Percentiles rank a stretch among this genome's conserved stretches.
These are phyloP conservation scores for Hydropotes inermis DNA, from an alignment of 2,113 vertebrate species.

Conservation along the genomic window DNA sequence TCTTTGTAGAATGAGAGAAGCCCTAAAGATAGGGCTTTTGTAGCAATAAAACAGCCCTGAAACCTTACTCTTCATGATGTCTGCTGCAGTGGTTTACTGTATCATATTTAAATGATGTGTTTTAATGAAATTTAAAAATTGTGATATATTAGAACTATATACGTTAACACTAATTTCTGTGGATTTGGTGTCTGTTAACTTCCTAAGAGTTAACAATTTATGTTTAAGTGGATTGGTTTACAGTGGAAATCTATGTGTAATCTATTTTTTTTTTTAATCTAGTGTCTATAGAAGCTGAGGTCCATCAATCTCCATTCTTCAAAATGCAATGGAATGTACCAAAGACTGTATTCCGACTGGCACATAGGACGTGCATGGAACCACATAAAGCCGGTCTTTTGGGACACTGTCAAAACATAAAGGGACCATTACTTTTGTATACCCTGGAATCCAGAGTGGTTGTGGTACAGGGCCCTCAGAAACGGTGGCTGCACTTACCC, in stretches of 20 bases:
- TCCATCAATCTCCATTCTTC: slow-evolving; percentile 40
- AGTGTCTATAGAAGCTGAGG: slow-evolving; percentile 66
- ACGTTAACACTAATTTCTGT: background rate
- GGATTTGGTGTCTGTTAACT: slow-evolving; percentile 17
- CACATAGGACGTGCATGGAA: slow-evolving; percentile 65
- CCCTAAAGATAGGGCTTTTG: background rate
- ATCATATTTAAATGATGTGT: background rate
- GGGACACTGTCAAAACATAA: slow-evolving; percentile 60
- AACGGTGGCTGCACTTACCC: slow-evolving; percentile 78
- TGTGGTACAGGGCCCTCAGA: slow-evolving; percentile 65
- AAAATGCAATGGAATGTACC: slow-evolving; percentile 84
- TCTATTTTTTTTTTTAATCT: slow-evolving; percentile 35
- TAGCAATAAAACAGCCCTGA: background rate
- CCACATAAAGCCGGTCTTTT: slow-evolving; percentile 61
- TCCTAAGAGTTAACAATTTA: background rate
- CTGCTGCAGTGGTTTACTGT: background rate
- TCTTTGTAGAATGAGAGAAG: background rate
- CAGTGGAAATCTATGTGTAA: slow-evolving; percentile 18
- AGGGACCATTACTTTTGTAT: slow-evolving; percentile 59
- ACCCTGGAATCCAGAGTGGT: slow-evolving; percentile 72
- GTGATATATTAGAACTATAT: background rate
- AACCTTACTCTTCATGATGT: background rate
- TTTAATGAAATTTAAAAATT: background rate
- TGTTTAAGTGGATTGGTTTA: slow-evolving; percentile 40
- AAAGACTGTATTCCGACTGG: slow-evolving; percentile 76